phyloP scores from a whole-genome alignment of 2,113 vertebrate species.

The Corythoichthys haematopterus region DNA sequence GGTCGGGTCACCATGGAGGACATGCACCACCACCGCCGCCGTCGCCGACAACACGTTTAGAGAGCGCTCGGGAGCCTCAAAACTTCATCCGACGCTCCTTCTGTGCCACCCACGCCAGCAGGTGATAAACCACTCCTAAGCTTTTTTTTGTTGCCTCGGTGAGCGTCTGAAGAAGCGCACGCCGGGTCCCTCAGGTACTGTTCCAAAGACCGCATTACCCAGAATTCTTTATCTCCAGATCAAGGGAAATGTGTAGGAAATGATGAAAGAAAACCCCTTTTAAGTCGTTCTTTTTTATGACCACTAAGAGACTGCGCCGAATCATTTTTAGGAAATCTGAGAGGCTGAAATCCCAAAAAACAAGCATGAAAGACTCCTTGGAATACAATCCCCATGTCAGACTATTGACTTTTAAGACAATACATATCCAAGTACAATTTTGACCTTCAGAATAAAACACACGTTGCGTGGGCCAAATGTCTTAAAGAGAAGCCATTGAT shows the following conservation, averaged over 20 bases:
- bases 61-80: conserved; percentile 18
- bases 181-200: conserved; percentile 53
- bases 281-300: conserved; percentile 18
- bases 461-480: conserved; percentile 6
- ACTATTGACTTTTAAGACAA: not conserved
- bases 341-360: conserved; percentile 7
- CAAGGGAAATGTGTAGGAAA: conserved; percentile 16
- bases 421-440: not conserved
- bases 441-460: not conserved
- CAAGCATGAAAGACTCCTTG: conserved; percentile 17
- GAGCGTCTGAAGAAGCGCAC: conserved; percentile 10
- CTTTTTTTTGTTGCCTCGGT: conserved; percentile 17
- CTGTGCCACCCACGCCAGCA: conserved; percentile 7
- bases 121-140: conserved; percentile 19
- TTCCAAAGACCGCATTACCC: conserved; percentile 58
- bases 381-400: conserved; percentile 22
- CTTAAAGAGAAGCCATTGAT: conserved; percentile 23
- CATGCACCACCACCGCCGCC: conserved; percentile 75
- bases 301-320: not conserved
- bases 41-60: conserved; percentile 44
- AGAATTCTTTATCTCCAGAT: conserved; percentile 32
- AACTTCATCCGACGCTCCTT: conserved; percentile 4
- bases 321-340: conserved; percentile 31
- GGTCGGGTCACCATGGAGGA: conserved; percentile 91
- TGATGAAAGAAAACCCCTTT: conserved; percentile 14